Percentiles rank a stretch among this genome's conserved stretches.
These are phyloP conservation scores for Lysandra bellargus DNA, from an alignment of 2,888 invertebrate genomes.

Conservation along the genomic window DNA sequence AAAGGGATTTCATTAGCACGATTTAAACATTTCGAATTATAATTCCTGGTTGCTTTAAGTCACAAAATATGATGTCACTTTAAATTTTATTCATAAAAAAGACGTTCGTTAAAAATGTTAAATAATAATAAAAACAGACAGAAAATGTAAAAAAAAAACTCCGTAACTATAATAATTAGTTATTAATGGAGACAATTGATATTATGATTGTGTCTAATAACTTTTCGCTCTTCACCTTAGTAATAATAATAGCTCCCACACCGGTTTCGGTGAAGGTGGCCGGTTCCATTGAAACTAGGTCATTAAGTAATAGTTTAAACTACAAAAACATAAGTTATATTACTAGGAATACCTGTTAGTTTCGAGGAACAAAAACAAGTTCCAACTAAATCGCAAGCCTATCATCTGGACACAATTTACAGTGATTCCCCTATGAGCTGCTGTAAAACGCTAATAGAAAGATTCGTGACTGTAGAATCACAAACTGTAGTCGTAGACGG, in stretches of 20 bases:
- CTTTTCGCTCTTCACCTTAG: too few relatives aligned
- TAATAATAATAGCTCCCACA: too few relatives aligned
- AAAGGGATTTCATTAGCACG: slow-evolving; percentile 29
- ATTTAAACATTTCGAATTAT: background rate
- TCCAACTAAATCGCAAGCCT: background rate
- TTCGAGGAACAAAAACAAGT: background rate
- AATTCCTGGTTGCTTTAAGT: background rate
- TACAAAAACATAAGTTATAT: background rate
- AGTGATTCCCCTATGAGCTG: slow-evolving; percentile 43
- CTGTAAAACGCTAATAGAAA: slow-evolving; percentile 56
- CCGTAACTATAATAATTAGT: too few relatives aligned
- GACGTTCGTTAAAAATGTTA: too few relatives aligned
- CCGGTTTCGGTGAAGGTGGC: too few relatives aligned
- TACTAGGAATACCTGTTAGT: background rate
- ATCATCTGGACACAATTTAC: slow-evolving; percentile 34
- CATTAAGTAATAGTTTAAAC: too few relatives aligned
- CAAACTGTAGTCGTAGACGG: slow-evolving; percentile 66
- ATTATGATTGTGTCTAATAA: too few relatives aligned
- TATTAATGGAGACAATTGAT: too few relatives aligned
- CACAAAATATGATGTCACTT: background rate
- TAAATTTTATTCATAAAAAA: background rate
- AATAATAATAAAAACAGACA: background rate
- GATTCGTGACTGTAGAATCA: slow-evolving; percentile 66
- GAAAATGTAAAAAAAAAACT: background rate
- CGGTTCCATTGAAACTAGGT: too few relatives aligned